These are phyloP conservation scores for Casuarius casuarius DNA, from an alignment of 2,113 vertebrate species.

Conservation along the genomic window DNA sequence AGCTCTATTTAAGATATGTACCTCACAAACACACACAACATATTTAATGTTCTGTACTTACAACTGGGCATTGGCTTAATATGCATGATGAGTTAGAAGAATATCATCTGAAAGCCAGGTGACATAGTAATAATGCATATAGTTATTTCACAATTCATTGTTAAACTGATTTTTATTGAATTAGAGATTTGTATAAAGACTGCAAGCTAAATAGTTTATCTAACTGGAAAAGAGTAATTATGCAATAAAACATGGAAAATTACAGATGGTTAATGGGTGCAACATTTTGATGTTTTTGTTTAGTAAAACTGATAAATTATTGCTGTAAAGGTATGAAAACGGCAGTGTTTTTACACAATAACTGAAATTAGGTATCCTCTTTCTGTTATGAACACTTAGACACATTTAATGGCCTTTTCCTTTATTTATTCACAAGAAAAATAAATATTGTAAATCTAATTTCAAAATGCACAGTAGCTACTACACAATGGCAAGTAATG, in stretches of 20 bases:
- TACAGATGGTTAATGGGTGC: neutral
- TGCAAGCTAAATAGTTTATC: neutral
- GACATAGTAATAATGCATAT: neutral
- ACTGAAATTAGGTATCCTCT: neutral
- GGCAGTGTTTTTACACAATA: neutral
- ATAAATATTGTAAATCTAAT: neutral
- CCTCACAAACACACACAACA: neutral
- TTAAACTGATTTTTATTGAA: neutral
- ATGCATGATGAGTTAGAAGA: neutral
- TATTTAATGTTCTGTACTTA: neutral
- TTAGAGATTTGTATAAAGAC: neutral
- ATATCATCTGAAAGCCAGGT: neutral
- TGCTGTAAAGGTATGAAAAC: neutral
- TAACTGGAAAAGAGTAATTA: neutral
- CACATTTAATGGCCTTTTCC: neutral
- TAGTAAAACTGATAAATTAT: conserved; percentile 1
- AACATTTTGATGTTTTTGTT: neutral
- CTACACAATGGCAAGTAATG: neutral
- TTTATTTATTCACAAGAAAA: neutral
- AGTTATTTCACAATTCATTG: neutral
- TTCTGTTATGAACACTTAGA: neutral
- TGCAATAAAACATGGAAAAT: neutral
- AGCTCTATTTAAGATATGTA: neutral
- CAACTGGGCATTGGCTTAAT: neutral
- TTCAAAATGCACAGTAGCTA: neutral